Evolutionary conservation across 2,797 vertebrate genomes (phyloP).

Genomic region (Falco berigora): DNA sequence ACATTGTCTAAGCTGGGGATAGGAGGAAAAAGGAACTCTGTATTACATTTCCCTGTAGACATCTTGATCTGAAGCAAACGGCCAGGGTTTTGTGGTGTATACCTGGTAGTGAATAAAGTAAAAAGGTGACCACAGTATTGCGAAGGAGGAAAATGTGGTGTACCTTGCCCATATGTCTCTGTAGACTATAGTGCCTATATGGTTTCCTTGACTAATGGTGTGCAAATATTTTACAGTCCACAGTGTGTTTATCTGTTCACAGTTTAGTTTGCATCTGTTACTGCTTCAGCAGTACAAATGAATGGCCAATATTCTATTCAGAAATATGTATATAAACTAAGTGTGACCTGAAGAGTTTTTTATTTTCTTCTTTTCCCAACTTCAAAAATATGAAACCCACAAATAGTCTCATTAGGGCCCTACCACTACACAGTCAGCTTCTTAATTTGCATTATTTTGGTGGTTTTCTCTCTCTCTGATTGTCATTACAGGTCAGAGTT

Average conservation of each 20-base stretch:
- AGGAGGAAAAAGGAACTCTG: neutral
- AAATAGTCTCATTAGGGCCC: neutral
- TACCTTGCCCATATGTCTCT: neutral
- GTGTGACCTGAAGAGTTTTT: neutral
- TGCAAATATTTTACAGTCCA: neutral
- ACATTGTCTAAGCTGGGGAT: neutral
- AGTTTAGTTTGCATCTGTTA: neutral
- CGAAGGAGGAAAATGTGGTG: neutral
- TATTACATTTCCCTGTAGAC: neutral
- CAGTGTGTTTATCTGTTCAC: neutral
- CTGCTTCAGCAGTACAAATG: neutral
- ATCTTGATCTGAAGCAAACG: neutral
- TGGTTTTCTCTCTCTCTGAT: neutral
- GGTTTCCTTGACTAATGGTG: neutral
- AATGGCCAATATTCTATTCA: neutral
- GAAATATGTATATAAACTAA: neutral
- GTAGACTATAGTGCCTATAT: neutral
- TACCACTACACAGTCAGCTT: neutral
- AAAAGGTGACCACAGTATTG: neutral
- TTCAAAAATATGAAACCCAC: neutral
- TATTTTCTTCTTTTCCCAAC: neutral
- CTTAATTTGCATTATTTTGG: neutral
- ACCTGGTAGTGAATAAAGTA: neutral
- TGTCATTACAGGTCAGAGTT: slow-evolving; percentile 77
- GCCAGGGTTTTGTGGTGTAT: neutral